phyloP scores from a whole-genome alignment of 2,888 invertebrate species.

The Hybos culiciformis region DNA sequence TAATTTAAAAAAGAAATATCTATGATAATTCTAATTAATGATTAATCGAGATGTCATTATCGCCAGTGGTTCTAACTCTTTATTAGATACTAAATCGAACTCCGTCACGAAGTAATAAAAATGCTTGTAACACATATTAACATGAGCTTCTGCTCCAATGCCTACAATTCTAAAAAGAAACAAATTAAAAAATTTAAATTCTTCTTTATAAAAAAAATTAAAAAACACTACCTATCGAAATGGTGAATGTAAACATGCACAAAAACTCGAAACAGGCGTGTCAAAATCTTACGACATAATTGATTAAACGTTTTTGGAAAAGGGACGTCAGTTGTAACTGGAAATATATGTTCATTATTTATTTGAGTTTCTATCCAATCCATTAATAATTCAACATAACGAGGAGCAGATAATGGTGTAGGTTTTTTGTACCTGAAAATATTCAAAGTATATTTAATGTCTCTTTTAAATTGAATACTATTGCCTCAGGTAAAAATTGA shows the following conservation, averaged over 20 bases:
- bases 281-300: constrained; percentile 74
- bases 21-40: no score
- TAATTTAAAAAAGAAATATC: no score
- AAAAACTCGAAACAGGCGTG: constrained; percentile 76
- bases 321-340: constrained; percentile 72
- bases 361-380: constrained; percentile 87
- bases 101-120: constrained; percentile 86
- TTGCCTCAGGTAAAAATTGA: no score
- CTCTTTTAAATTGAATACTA: no score
- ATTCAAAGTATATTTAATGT: neutral
- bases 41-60: constrained; percentile 62
- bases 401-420: constrained; percentile 66
- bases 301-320: constrained; percentile 73
- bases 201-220: constrained; percentile 6
- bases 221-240: constrained; percentile 53
- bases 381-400: constrained; percentile 72
- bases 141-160: constrained; percentile 52
- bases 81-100: constrained; percentile 65
- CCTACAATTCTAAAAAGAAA: constrained; percentile 6
- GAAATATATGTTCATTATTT: constrained; percentile 76
- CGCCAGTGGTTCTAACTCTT: constrained; percentile 71
- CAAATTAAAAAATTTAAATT: constrained; percentile 1
- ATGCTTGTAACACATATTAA: constrained; percentile 89
- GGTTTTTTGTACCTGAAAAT: constrained; percentile 51
- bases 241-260: constrained; percentile 92